Base-by-base conservation (phyloP, 2,113 vertebrate species). In the Cynopterus brachyotis region DNA sequence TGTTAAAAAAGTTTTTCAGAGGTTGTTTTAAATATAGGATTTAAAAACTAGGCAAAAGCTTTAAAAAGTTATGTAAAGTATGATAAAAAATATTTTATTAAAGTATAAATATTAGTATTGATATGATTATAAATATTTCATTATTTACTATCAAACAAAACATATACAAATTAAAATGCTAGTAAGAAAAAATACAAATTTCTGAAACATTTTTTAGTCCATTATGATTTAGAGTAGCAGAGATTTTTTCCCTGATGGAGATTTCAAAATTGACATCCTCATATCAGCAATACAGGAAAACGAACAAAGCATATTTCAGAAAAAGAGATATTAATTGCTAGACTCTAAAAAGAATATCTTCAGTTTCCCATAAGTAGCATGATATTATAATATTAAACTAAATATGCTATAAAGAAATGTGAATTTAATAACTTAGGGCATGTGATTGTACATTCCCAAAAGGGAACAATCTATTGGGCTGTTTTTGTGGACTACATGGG, bases 1-100 rank as follows among this genome's bases (percentile, higher is more conserved):
- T 75, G 37, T 84, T 90, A 78, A 95, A 91, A 93, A 81, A 72
- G 69, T 86, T 79, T 15, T 88, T 93, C 8, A 95, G 22, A 95
- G 35, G 47, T 76, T 93, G 26, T 94, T 96, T 95, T 96, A 80
- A 91, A 96, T 69, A 76, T 0, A 94, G 67, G 19, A 90, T 75
- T 55, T 1, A 66, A 80, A 75, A 88, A 85, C 78, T 12, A 91
- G 26, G 47, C 73, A 96, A n/a, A 90, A 69, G 17, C 30, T 81
- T 87, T 75, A 81, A 78, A 91, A 92, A 55, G 32, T 57, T 84
- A 64, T 87, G 69, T 24, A 73, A 3, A 95, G 16, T 73, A 86
- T n/a, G 15, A 89, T 91, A 32, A 86, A 67, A 94, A 88, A 59
- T 72, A 87, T 89, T 91, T 83, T 80, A 79, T 76, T 89, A 75